Percentiles rank a stretch among this genome's conserved stretches.
These are phyloP conservation scores for Tarsius wallacei DNA, from an alignment of 2,797 vertebrate species.

Conservation along the genomic window DNA sequence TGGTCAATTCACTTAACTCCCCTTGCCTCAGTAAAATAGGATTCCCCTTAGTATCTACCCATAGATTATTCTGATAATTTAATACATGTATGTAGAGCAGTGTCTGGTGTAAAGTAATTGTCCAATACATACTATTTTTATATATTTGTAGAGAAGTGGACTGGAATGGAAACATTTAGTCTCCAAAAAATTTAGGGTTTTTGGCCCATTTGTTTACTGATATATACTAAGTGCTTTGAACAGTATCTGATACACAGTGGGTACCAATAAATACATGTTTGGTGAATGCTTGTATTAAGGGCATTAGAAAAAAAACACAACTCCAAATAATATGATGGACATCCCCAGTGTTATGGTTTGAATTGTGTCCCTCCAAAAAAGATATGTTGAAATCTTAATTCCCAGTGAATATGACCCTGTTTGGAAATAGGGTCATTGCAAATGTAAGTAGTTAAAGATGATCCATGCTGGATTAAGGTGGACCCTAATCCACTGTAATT, in stretches of 20 bases:
- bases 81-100: background rate
- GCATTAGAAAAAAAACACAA: background rate
- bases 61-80: background rate
- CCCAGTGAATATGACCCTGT: background rate
- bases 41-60: background rate
- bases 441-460: conserved; percentile 8
- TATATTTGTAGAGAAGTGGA: background rate
- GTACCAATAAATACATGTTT: background rate
- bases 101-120: background rate
- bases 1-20: background rate
- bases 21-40: background rate
- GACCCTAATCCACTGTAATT: background rate
- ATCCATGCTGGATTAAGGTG: background rate
- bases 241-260: background rate
- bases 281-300: background rate
- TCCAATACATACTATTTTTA: background rate
- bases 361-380: background rate
- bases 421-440: background rate
- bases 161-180: background rate
- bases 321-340: background rate
- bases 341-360: background rate
- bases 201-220: background rate
- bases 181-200: background rate
- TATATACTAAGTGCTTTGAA: background rate
- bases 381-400: background rate